These are phyloP conservation scores for Tachina fera DNA, from an alignment of 2,888 invertebrate genomes.

Conservation along the genomic window DNA sequence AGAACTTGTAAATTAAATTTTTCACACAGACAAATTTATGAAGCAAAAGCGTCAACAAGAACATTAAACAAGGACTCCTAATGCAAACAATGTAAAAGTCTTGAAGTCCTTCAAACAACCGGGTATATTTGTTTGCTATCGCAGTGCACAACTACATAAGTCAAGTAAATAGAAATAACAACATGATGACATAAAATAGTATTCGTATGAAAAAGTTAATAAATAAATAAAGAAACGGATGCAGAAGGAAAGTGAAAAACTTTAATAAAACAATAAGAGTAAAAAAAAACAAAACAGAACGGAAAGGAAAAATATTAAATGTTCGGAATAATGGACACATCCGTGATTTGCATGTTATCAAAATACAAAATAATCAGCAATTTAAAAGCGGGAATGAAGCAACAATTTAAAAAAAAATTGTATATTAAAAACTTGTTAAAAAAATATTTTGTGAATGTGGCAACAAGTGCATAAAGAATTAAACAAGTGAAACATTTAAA, in stretches of 20 bases:
- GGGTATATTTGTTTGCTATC: slow-evolving; percentile 30
- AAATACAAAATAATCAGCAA: neutral
- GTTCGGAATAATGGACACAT: slow-evolving; percentile 61
- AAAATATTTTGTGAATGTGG: slow-evolving; percentile 6
- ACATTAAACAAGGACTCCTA: slow-evolving; percentile 38
- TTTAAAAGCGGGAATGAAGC: slow-evolving; percentile 39
- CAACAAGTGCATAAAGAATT: slow-evolving; percentile 2
- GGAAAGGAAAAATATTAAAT: slow-evolving; percentile 47
- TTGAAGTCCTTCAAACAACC: slow-evolving; percentile 53
- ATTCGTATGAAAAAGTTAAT: slow-evolving; percentile 33
- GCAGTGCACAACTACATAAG: slow-evolving; percentile 26
- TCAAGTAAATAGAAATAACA: slow-evolving; percentile 41
- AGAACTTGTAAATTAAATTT: slow-evolving; percentile 63
- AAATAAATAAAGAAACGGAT: slow-evolving; percentile 43
- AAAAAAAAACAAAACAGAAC: neutral
- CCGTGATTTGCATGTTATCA: slow-evolving; percentile 55
- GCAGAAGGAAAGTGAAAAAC: slow-evolving; percentile 16
- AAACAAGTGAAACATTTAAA: slow-evolving; percentile 12
- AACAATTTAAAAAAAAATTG: neutral
- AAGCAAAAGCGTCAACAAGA: slow-evolving; percentile 55
- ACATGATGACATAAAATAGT: slow-evolving; percentile 17
- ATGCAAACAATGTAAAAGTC: slow-evolving; percentile 52
- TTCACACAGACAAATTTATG: slow-evolving; percentile 20
- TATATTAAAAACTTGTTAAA: slow-evolving; percentile 14
- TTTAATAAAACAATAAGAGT: neutral